Conservation (phyloP, 2,797 vertebrate species). For the Protosalanx chinensis region DNA sequence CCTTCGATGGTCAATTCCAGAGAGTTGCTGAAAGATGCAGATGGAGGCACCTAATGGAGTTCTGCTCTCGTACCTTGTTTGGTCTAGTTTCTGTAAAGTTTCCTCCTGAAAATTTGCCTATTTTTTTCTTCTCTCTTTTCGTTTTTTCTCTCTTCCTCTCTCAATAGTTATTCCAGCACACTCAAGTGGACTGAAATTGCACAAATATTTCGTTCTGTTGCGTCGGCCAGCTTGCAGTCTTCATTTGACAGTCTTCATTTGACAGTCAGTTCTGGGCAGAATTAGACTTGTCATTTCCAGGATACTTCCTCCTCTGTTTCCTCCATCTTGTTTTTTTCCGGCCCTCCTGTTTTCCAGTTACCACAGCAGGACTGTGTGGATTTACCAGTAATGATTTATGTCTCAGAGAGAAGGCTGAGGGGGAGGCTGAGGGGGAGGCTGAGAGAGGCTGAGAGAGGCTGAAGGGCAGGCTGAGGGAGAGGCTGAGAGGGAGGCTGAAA, state of each 20-base stretch:
- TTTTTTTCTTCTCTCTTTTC: neutral
- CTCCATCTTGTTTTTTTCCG: conserved; percentile 2
- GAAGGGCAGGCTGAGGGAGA: no score
- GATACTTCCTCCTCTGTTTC: conserved; percentile 12
- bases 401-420: conserved; percentile 17
- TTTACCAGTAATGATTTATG: conserved; percentile 34
- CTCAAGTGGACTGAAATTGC: conserved; percentile 24
- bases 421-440: neutral
- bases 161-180: conserved; percentile 12
- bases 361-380: conserved; percentile 7
- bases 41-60: conserved; percentile 10
- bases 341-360: neutral
- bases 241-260: conserved; percentile 36
- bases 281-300: conserved; percentile 29
- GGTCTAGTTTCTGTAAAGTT: neutral
- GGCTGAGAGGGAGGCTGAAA: no score
- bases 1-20: neutral
- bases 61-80: neutral
- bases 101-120: neutral
- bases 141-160: conserved; percentile 13
- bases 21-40: neutral
- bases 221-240: conserved; percentile 9
- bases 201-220: conserved; percentile 6
- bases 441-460: no score
- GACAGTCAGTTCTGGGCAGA: conserved; percentile 32